phyloP scores from a whole-genome alignment of 2,797 vertebrate species.

The Arremon brunneinucha region DNA sequence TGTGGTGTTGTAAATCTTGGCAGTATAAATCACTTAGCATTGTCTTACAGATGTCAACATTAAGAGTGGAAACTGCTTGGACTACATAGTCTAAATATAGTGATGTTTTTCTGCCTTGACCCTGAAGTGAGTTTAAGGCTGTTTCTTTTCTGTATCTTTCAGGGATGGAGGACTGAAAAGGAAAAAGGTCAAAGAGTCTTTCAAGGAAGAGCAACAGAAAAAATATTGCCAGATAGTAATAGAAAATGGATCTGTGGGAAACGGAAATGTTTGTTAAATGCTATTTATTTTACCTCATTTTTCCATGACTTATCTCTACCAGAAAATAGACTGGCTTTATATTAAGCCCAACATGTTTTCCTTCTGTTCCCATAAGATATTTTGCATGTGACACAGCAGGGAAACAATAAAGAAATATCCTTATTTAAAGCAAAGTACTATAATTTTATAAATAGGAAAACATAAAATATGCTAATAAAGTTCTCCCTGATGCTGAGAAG shows the following conservation, averaged over 20 bases:
- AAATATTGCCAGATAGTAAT: constrained; percentile 38
- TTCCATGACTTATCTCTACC: background rate
- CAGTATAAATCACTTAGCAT: background rate
- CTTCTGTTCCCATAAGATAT: background rate
- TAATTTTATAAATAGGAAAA: background rate
- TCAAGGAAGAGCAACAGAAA: constrained; percentile 60
- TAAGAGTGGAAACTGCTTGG: background rate
- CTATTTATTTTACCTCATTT: constrained; percentile 2
- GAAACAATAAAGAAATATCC: background rate
- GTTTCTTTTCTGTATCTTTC: constrained; percentile 17
- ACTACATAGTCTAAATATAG: background rate
- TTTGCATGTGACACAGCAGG: background rate
- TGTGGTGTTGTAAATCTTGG: background rate
- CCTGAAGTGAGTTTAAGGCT: background rate
- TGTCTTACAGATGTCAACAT: background rate
- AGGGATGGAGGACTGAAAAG: constrained; percentile 61
- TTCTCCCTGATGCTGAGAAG: background rate
- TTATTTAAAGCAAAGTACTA: background rate
- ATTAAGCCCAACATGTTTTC: background rate
- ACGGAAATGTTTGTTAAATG: background rate
- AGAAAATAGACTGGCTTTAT: background rate
- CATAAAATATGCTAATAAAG: background rate
- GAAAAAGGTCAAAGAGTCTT: constrained; percentile 49
- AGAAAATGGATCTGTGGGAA: background rate
- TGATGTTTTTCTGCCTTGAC: background rate